Percentiles rank a stretch among this genome's conserved stretches.
These are phyloP conservation scores for Marcusenius ussheri DNA, from an alignment of 2,113 vertebrate genomes.

Conservation along the genomic window DNA sequence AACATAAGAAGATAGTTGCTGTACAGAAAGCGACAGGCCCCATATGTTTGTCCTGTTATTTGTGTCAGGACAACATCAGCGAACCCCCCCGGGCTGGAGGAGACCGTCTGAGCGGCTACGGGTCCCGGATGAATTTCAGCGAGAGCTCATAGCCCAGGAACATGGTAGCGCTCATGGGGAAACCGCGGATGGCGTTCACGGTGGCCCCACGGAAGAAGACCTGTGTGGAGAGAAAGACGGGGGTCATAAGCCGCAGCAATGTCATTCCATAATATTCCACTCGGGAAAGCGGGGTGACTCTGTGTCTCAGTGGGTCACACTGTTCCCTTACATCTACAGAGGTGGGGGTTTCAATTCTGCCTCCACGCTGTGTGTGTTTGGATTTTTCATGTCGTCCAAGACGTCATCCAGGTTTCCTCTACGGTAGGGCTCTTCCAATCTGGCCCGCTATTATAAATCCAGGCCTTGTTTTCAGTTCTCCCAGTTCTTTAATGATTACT, in stretches of 20 bases:
- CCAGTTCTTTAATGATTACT: too few species aligned
- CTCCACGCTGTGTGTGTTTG: too few species aligned
- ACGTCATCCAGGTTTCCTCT: neutral
- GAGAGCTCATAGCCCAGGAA: conserved; percentile 92
- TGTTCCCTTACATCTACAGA: neutral
- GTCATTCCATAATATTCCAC: neutral
- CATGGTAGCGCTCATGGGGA: conserved; percentile 88
- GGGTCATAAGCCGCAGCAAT: neutral
- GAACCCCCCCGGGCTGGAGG: neutral
- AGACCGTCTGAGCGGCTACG: conserved; percentile 26
- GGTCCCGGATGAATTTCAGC: conserved; percentile 70
- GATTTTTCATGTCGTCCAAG: neutral
- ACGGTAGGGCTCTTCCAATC: too few species aligned
- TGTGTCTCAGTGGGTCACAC: neutral
- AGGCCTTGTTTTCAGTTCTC: too few species aligned
- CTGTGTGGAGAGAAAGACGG: conserved; percentile 47
- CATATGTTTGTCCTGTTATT: neutral
- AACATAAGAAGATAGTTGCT: conserved; percentile 57
- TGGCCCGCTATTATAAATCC: too few species aligned
- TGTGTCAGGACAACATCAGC: neutral
- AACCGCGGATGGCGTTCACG: conserved; percentile 81
- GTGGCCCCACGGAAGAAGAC: conserved; percentile 86
- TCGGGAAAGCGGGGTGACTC: neutral
- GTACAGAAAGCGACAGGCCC: conserved; percentile 16
- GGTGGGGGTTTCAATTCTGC: neutral